Evolutionary conservation across 2,113 vertebrate genomes (phyloP), one percentile per base, ranked within the genome.

Genomic region (Lathamus discolor): DNA sequence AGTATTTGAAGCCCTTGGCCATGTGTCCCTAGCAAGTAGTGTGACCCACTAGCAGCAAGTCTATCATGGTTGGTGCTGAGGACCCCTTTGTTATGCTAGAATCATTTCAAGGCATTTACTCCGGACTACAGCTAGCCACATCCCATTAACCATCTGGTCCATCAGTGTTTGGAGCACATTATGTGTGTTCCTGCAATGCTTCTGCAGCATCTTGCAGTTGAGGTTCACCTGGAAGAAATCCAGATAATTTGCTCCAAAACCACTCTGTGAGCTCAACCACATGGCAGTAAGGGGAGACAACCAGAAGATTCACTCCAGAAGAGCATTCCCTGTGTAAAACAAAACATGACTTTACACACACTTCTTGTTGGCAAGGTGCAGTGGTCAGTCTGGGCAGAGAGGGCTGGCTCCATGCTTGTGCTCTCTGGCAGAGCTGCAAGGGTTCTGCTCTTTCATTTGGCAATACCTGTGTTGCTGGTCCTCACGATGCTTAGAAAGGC

Each of bases 331-430:
- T 23, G 17, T 5, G 28, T 68, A 13, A 66, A 80, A 46, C 20
- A 75, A 14, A 37, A 16, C 22, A 16, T 8, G 20, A 33, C 9
- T 76, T 75, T 51, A 13, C 37, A 70, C n/a, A 33, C 5, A 11
- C 13, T 70, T 9, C 9, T 62, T 55, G 17, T 29, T 52, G 63
- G 10, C 25, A 70, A 43, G 15, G 27, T 43, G 24, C n/a, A 62
- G 14, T 44, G 49, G 3, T 39, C 77, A 48, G 23, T 72, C 35
- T 81, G 73, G 68, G 28, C 17, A 88, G 41, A 44, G 46, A n/a
- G 13, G 8, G 6, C 11, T 59, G 27, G 24, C 10, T 81, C 35
- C 55, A 33, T 0, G 0, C 9, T 44, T 61, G 16, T 43, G 31
- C 29, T 59, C 54, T n/a, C 24, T 74, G 73, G 29, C 24, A 77